These are phyloP conservation scores for Forficula auricularia DNA, from an alignment of 1,140 invertebrate genomes.

Conservation along the genomic window DNA sequence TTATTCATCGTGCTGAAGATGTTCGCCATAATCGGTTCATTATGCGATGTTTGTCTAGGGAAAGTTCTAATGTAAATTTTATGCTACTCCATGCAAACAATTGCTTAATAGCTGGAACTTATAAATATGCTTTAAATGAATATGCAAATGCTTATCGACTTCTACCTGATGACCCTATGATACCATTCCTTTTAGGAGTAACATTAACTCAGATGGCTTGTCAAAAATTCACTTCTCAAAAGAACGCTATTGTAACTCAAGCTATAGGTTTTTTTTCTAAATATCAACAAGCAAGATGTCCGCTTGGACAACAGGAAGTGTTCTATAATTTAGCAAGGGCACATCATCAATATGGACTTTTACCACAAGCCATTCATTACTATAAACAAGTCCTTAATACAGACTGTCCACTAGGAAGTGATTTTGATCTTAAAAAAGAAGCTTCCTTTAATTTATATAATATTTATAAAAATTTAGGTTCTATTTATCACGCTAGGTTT, in stretches of 20 bases:
- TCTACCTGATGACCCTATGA: conserved; percentile 36
- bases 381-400: conserved; percentile 69
- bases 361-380: conserved; percentile 62
- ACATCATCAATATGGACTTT: conserved; percentile 74
- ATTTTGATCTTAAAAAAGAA: conserved; percentile 55
- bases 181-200: conserved; percentile 61
- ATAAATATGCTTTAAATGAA: conserved; percentile 73
- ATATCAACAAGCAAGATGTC: conserved; percentile 59
- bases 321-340: conserved; percentile 80
- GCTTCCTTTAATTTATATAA: conserved; percentile 72
- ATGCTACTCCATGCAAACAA: conserved; percentile 69
- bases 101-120: conserved; percentile 66
- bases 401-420: conserved; percentile 27
- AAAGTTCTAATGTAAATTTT: conserved; percentile 39
- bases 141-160: conserved; percentile 52
- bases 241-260: conserved; percentile 60
- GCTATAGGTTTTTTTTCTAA: conserved; percentile 58
- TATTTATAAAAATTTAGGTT: conserved; percentile 57
- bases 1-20: conserved; percentile 59
- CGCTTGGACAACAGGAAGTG: conserved; percentile 58
- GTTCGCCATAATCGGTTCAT: conserved; percentile 64
- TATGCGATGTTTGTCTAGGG: conserved; percentile 43
- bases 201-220: conserved; percentile 70
- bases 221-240: conserved; percentile 67
- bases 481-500: conserved; percentile 48